Percentiles rank a stretch among this genome's conserved stretches.
Evolutionary conservation across 2,797 vertebrate genomes (phyloP).

Genomic region (Numenius phaeopus): DNA sequence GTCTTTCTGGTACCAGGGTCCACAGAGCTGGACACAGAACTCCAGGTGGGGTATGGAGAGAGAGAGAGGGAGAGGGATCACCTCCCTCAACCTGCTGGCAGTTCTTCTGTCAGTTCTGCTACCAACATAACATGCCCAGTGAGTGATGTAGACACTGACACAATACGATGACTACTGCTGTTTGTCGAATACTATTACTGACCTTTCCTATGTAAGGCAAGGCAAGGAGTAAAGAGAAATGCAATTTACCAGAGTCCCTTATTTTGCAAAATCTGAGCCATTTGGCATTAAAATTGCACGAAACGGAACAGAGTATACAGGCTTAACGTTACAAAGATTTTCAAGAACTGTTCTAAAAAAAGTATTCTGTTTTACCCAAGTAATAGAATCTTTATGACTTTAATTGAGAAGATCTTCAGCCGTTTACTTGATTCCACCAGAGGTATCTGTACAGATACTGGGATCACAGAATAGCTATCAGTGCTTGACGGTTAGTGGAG

Average conservation of each 20-base stretch:
- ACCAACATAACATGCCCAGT: neutral
- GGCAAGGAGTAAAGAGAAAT: neutral
- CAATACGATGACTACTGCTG: neutral
- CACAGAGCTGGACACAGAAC: neutral
- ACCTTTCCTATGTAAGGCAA: neutral
- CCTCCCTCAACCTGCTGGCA: neutral
- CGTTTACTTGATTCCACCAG: neutral
- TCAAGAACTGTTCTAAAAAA: neutral
- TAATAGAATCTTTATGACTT: neutral
- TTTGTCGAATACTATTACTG: neutral
- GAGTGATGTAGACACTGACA: neutral
- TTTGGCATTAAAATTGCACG: neutral
- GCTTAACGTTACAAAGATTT: neutral
- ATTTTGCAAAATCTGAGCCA: neutral
- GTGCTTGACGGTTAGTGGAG: neutral
- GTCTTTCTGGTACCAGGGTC: neutral
- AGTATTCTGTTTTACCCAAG: neutral
- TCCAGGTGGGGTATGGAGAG: neutral
- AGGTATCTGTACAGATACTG: neutral
- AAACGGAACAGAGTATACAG: neutral
- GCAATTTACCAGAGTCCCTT: neutral
- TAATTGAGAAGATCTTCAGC: neutral
- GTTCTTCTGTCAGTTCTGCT: neutral
- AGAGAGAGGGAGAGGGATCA: accelerated
- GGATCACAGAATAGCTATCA: neutral